Percentiles rank a stretch among this genome's conserved stretches.
phyloP scores from a whole-genome alignment of 2,888 invertebrate species.

The Pterobdella sp. region DNA sequence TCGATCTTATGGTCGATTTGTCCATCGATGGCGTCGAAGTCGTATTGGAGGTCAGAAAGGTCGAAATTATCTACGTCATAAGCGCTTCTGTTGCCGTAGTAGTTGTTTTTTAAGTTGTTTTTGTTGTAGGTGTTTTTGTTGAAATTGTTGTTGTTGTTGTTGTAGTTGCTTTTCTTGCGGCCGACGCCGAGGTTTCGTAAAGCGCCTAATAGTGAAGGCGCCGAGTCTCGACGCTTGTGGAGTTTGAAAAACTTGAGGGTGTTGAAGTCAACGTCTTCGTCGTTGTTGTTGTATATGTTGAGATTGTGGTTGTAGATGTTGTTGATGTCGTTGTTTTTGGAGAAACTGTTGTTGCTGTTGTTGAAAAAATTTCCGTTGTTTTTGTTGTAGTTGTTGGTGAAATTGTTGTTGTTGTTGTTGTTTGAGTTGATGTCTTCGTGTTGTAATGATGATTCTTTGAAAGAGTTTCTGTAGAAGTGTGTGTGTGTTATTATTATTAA shows the following conservation, averaged over 20 bases:
- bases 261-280: background rate
- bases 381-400: background rate
- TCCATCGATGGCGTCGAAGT: background rate
- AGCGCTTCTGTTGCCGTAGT: background rate
- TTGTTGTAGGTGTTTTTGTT: background rate
- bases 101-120: background rate
- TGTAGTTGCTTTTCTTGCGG: background rate
- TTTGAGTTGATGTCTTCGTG: background rate
- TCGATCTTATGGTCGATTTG: background rate
- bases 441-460: too few relatives aligned
- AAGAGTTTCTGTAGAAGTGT: too few relatives aligned
- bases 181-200: background rate
- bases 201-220: conserved; percentile 16
- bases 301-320: conserved; percentile 7
- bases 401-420: background rate
- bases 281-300: conserved; percentile 15
- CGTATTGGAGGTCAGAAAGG: background rate
- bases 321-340: background rate
- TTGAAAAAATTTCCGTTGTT: background rate
- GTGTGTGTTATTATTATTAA: too few relatives aligned
- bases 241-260: background rate
- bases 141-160: background rate
- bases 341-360: background rate
- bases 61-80: background rate
- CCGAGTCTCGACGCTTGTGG: conserved; percentile 20